Percentiles rank a stretch among this genome's conserved stretches.
Conservation (phyloP, 2,797 vertebrate genomes). For the Myotis vivesi region DNA sequence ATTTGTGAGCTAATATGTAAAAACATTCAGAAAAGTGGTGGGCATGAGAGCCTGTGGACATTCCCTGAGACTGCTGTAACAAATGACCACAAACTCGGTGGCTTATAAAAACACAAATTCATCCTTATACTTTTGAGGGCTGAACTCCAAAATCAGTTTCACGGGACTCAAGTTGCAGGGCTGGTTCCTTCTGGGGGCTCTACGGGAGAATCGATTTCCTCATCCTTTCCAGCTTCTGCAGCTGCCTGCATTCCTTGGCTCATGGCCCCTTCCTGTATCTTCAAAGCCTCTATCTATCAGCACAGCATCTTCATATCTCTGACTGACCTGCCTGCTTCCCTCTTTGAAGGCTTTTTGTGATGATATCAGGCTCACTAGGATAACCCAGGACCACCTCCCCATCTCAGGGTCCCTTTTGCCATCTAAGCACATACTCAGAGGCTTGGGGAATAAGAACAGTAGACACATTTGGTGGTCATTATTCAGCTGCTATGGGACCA, state of each 20-base stretch:
- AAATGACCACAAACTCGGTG: background rate
- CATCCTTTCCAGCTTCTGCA: background rate
- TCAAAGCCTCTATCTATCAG: background rate
- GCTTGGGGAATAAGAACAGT: accelerated
- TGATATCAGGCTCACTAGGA: background rate
- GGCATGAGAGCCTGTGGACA: background rate
- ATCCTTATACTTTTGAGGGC: background rate
- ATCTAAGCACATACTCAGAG: accelerated
- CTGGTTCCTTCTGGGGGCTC: background rate
- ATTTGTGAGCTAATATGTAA: background rate
- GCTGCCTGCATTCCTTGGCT: background rate
- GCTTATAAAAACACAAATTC: background rate
- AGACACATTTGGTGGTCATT: too few species aligned
- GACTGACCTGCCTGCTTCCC: too few species aligned
- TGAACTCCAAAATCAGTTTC: background rate
- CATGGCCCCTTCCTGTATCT: background rate
- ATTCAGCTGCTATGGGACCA: background rate
- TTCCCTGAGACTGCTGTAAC: background rate
- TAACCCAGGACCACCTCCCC: background rate
- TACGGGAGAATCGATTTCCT: background rate
- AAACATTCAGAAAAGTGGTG: background rate
- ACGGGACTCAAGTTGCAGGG: background rate
- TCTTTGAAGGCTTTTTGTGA: background rate
- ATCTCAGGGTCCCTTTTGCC: background rate
- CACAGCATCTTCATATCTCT: background rate